Conservation (phyloP, 2,888 invertebrate species). For the Suillia variegata region DNA sequence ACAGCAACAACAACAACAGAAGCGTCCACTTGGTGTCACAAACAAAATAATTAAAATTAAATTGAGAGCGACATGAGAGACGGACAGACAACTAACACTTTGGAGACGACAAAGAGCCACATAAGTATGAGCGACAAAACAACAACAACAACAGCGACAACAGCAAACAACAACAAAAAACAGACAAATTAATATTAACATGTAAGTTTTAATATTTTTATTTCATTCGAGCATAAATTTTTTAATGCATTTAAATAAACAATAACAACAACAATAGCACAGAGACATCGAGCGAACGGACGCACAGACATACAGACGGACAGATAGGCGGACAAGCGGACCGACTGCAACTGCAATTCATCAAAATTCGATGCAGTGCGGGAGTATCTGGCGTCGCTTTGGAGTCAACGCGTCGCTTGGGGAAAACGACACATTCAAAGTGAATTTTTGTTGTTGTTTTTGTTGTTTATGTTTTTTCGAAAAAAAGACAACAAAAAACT, state of each 20-base stretch:
- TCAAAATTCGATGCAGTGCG: background rate
- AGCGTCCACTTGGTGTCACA: too few relatives aligned
- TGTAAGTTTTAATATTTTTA: conserved; percentile 11
- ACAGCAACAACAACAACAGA: too few relatives aligned
- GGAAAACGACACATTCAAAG: background rate
- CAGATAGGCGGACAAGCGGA: background rate
- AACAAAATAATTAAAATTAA: too few relatives aligned
- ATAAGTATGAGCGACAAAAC: too few relatives aligned
- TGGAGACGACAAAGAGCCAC: too few relatives aligned
- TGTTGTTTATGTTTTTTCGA: background rate
- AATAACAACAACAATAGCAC: background rate
- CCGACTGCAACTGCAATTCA: background rate
- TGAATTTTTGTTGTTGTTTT: too few relatives aligned
- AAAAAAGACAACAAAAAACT: background rate
- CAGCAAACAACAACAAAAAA: background rate
- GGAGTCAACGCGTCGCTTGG: background rate
- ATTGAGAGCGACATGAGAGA: too few relatives aligned
- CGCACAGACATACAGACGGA: background rate
- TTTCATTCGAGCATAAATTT: conserved; percentile 9
- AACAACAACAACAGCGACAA: too few relatives aligned
- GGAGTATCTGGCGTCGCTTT: background rate
- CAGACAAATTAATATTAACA: background rate
- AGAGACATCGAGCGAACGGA: background rate
- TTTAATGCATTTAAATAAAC: conserved; percentile 9
- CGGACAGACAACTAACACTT: too few relatives aligned